Base-by-base conservation (phyloP, 2,113 vertebrate genomes). In the Shinisaurus crocodilurus region DNA sequence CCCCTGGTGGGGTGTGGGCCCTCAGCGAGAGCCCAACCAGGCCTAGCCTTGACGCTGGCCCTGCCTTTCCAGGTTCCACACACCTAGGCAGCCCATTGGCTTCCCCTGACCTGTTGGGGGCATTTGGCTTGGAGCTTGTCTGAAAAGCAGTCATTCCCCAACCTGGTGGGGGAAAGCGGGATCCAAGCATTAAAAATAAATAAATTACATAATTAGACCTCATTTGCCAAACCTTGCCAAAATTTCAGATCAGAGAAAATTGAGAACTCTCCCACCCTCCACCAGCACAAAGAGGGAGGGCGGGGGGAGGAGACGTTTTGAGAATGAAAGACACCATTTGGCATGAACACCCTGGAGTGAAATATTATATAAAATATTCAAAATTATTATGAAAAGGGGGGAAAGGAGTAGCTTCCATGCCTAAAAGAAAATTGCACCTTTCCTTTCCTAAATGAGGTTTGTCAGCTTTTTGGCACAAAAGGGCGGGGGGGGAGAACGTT, bases 381-480 rank as follows among this genome's bases (percentile, higher is more conserved):
- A 80, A 80, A 86, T 80, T 43, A 43, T 13, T n/a, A n/a, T n/a
- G 3, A n/a, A 69, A 79, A 69, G 29, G 5, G 57, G 54, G 16
- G 70, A 82, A 89, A 34, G 74, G 79, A 89, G 50, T 27, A 54
- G 15, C 67, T 29, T 69, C 88, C 6, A 9, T 6, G 6, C 43
- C 27, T 27, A 79, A 80, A 85, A 60, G 75, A 86, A 90, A 85
- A 85, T 69, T 67, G 89, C 77, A 86, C 82, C 74, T 90, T 85
- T 85, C 43, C 82, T 85, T 67, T 80, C 74, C n/a, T 85, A 80
- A 90, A 80, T 79, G n/a, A 75, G 45, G 57, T 80, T 79, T 85
- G 82, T 90, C 88, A 85, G 88, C 82, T 27, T 80, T 90, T 80
- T 43, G 82, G 74, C 83, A 70, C 48, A 86, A 88, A 63, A n/a